Conservation (phyloP, 2,888 invertebrate genomes). For the Cordilura impudica region DNA sequence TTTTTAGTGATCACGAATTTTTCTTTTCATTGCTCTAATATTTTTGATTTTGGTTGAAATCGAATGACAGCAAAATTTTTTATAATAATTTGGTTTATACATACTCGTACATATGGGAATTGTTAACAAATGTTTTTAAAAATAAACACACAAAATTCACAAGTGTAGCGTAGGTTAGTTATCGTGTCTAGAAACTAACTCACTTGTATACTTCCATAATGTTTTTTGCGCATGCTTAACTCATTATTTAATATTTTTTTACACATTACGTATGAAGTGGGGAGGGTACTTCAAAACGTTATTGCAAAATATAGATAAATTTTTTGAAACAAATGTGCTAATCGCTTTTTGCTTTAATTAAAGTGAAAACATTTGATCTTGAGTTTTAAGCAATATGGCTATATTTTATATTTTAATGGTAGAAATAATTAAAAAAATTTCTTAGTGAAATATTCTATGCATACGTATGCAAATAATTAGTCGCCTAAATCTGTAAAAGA, state of each 20-base stretch:
- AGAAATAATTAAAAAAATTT: too few species aligned
- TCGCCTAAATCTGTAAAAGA: too few species aligned
- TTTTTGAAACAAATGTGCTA: too few species aligned
- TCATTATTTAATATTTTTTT: constrained; percentile 13
- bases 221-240: constrained; percentile 48
- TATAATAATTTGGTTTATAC: constrained; percentile 16
- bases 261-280: too few species aligned
- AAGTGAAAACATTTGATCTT: too few species aligned
- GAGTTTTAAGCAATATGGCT: too few species aligned
- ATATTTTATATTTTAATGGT: too few species aligned
- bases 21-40: constrained; percentile 9
- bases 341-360: too few species aligned
- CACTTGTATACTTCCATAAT: neutral
- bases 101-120: constrained; percentile 29
- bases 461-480: too few species aligned
- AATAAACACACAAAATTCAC: neutral
- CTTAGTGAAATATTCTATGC: too few species aligned
- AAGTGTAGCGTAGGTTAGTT: constrained; percentile 51
- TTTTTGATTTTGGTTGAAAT: neutral
- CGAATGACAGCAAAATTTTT: constrained; percentile 5
- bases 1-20: neutral
- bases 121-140: constrained; percentile 30
- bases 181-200: constrained; percentile 15
- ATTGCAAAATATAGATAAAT: too few species aligned
- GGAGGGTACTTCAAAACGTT: too few species aligned